A percentile compares a stretch with the other conserved stretches of the same genome.
These are phyloP conservation scores for Potorous gilbertii DNA, from an alignment of 2,797 vertebrate species.

Conservation along the genomic window DNA sequence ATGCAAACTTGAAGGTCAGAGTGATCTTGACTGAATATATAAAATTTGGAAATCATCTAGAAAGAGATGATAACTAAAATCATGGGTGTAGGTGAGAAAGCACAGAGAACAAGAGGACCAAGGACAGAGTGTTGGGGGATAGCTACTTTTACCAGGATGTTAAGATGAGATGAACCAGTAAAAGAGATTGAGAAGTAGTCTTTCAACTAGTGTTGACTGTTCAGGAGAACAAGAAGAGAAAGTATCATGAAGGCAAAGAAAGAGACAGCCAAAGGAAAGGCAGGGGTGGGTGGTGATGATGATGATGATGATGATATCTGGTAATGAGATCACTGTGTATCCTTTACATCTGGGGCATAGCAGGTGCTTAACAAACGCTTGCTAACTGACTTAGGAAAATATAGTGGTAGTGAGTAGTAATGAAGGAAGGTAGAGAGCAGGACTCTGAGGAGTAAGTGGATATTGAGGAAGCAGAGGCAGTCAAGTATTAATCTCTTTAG, in stretches of 20 bases:
- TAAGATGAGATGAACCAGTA: background rate
- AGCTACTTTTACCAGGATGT: no score
- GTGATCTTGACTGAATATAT: background rate
- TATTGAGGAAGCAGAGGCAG: background rate
- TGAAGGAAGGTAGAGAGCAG: background rate
- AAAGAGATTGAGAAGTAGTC: background rate
- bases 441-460: background rate
- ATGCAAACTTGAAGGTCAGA: background rate
- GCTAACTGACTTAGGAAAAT: background rate
- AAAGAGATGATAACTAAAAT: background rate
- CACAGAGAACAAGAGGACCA: background rate
- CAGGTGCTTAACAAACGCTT: background rate
- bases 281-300: background rate
- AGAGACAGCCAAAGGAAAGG: background rate
- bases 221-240: background rate
- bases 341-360: background rate
- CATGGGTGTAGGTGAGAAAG: background rate
- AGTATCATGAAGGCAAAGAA: background rate
- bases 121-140: no score
- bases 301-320: background rate
- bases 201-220: background rate
- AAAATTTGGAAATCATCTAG: background rate
- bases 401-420: background rate
- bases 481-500: background rate
- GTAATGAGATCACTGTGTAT: background rate